Evolutionary conservation across 2,113 vertebrate genomes (phyloP), one percentile per base, ranked within the genome.

Genomic region (Oreochromis tanganicae): DNA sequence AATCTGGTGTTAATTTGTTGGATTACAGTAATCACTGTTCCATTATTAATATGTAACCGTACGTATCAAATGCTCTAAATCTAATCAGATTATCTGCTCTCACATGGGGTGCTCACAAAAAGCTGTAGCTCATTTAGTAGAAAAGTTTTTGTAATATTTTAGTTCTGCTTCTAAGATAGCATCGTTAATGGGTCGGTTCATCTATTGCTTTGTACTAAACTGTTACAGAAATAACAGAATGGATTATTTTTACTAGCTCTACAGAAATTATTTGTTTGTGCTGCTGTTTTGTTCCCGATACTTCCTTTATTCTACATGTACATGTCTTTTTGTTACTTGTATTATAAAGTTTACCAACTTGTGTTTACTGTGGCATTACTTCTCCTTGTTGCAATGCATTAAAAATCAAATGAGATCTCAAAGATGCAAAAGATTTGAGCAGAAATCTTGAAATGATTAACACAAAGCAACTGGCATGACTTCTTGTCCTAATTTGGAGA

Each of bases 401-500:
- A 50, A 85, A 89, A 75, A 56, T 71, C 73, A 55, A 83, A 61
- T 6, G 1, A 4, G 32, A 29, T 73, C 11, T 86, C 81, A 80
- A 79, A 83, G 71, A 85, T 29, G 50, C 80, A 57, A 5, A 83
- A 79, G 54, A 46, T 80, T 17, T 88, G 16, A 54, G 43, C 12
- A 0, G 80, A 79, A 80, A 82, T 73, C 46, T 80, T 48, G 50
- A 56, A 86, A 85, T 87, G 75, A 92, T 92, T 14, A 86, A 87
- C 79, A 81, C 83, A 86, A 81, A 93, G 87, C 56, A 73, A 85
- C 82, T 79, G 89, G 54, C 73, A 84, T 10, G 46, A 86, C 68
- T 90, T 85, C 41, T 91, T 87, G 91, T 92, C 88, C 93, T 87
- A 89, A 80, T 91, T 90, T 87, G 80, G 82, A 90, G 56, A 61